Evolutionary conservation across 2,113 vertebrate species (phyloP).

Genomic region (Caranx ignobilis): DNA sequence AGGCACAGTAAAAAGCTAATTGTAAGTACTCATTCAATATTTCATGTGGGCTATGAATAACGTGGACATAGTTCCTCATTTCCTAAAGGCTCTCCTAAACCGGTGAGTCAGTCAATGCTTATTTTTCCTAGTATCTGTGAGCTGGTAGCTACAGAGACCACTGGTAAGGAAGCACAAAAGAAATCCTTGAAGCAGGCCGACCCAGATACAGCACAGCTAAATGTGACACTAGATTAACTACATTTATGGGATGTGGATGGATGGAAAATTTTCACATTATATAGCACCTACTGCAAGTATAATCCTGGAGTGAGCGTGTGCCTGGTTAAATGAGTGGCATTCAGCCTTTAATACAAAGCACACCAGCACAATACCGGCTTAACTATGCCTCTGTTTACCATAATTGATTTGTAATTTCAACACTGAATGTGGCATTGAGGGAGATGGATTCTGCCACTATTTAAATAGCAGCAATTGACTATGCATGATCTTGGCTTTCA

Average conservation of each 20-base stretch:
- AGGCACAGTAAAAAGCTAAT: no score
- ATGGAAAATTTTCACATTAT: constrained; percentile 25
- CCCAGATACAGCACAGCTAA: constrained; percentile 23
- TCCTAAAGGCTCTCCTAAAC: not conserved
- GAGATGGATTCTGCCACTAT: constrained; percentile 62
- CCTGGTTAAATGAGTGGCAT: constrained; percentile 43
- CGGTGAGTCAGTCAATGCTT: constrained; percentile 33
- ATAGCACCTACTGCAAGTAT: not conserved
- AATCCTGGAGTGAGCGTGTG: constrained; percentile 27
- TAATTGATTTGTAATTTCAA: constrained; percentile 64
- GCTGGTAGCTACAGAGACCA: constrained; percentile 15
- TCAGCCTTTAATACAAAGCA: constrained; percentile 42
- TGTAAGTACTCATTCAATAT: no score
- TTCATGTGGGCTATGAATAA: no score
- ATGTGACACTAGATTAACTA: constrained; percentile 40
- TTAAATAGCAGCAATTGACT: constrained; percentile 63
- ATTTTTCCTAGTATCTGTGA: constrained; percentile 37
- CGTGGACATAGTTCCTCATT: not conserved
- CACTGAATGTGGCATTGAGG: constrained; percentile 55
- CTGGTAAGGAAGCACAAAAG: constrained; percentile 24
- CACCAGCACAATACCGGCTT: constrained; percentile 39
- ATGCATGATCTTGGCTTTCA: constrained; percentile 53
- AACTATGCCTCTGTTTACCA: constrained; percentile 47
- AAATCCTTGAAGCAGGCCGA: constrained; percentile 31
- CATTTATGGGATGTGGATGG: constrained; percentile 14